Evolutionary conservation across 2,888 invertebrate genomes (phyloP), one percentile per base, ranked within the genome.

Genomic region (Drosophila anomalipes): DNA sequence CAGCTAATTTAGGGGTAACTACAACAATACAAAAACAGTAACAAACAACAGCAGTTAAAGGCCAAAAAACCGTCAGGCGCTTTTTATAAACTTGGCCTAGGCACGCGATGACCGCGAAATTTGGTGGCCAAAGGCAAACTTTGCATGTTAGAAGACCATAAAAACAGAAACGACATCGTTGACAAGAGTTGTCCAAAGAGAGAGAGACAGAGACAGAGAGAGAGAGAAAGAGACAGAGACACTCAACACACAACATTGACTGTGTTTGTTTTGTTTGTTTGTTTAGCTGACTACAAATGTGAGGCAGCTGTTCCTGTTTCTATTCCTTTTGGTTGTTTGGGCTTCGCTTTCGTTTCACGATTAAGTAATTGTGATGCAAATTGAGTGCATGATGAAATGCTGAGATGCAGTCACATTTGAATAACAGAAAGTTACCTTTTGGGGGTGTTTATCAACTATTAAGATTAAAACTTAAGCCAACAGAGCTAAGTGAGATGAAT

Each of bases 91-190:
- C 83, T 73, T 80, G 66, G 73, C 72, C 32, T 22, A 73, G 68
- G 62, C 85, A 86, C 89, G 89, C 86, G 89, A 86, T 86, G 86
- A 74, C 83, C 81, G 83, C 86, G 83, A 88, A 88, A 86, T 77
- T 76, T 79, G 49, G 58, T 51, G 64, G 77, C 70, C 63, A 69
- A 73, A 71, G 73, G 63, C 77, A 77, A 68, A 74, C 77, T 77
- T 86, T 76, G 89, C 86, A 83, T 86, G 89, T 79, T 74, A 82
- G 86, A 82, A 73, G 76, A 59, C 82, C 73, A 86, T 86, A 82
- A 86, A 88, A 32, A 58, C 32, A 22, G 70, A 70, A 73, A 64
- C 59, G 56, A 32, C 47, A 49, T 4, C 33, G 49, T 39, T 68
- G 68, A 67, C 67, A 49, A 47, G 47, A 47, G 1, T 47, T 16